phyloP scores from a whole-genome alignment of 2,888 invertebrate species.

The Epirrhoe alternata region DNA sequence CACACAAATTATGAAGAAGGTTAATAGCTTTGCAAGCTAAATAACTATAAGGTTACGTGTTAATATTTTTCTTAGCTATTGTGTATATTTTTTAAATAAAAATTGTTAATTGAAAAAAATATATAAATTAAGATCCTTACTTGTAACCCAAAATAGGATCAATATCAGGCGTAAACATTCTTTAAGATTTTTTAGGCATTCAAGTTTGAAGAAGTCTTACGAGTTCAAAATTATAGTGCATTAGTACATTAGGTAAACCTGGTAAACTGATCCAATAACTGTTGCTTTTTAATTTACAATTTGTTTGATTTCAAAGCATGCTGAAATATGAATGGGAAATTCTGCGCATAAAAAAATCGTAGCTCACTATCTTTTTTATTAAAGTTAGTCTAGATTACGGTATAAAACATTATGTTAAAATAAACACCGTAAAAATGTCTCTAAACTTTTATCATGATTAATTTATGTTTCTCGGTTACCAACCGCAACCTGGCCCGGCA shows the following conservation, averaged over 20 bases:
- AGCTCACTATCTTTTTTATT: not conserved
- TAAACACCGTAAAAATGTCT: constrained; percentile 11
- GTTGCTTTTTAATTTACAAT: not conserved
- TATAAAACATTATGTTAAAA: not conserved
- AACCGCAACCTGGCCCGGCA: not conserved
- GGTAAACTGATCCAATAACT: too few species aligned
- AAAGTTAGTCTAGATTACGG: not conserved
- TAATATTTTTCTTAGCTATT: not conserved
- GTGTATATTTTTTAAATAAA: not conserved
- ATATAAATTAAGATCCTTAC: too few species aligned
- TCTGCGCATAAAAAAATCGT: not conserved
- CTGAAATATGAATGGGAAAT: not conserved
- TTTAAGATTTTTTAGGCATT: too few species aligned
- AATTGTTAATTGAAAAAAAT: too few species aligned
- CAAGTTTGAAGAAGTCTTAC: too few species aligned
- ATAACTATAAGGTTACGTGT: constrained; percentile 9
- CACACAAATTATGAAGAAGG: constrained; percentile 35
- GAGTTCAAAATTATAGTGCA: too few species aligned
- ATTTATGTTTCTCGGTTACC: constrained; percentile 10
- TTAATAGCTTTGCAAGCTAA: constrained; percentile 38
- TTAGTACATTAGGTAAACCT: too few species aligned
- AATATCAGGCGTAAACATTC: too few species aligned
- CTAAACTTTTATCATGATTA: constrained; percentile 1
- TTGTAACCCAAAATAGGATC: too few species aligned
- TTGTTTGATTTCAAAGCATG: not conserved